Evolutionary conservation across 2,888 invertebrate genomes (phyloP).

Genomic region (Scelioninae gen. 1): DNA sequence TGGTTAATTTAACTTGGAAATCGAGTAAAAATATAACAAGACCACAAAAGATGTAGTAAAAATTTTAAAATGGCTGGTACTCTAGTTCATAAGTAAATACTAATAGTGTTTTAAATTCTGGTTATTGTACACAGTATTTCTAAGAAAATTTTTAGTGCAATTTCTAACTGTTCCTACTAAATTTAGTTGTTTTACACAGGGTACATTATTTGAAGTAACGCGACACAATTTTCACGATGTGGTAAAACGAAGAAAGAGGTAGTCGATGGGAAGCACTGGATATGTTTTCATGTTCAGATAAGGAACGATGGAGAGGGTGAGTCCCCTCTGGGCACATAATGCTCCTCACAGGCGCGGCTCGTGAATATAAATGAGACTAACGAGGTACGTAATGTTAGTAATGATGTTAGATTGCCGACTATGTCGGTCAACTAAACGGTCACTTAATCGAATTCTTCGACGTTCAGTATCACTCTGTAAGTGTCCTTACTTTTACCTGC

Average conservation of each 20-base stretch:
- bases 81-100: too few species aligned
- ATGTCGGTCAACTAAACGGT: conserved; percentile 75
- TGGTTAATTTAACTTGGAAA: too few species aligned
- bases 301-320: conserved; percentile 47
- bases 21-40: too few species aligned
- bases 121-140: too few species aligned
- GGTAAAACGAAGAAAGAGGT: conserved; percentile 22
- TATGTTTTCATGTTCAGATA: conserved; percentile 41
- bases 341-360: conserved; percentile 67
- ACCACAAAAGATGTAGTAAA: too few species aligned
- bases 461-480: conserved; percentile 44
- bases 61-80: too few species aligned
- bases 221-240: too few species aligned
- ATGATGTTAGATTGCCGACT: conserved; percentile 83
- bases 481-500: conserved; percentile 23
- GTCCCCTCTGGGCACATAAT: conserved; percentile 59
- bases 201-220: too few species aligned
- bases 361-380: conserved; percentile 84
- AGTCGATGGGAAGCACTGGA: conserved; percentile 37
- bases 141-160: too few species aligned
- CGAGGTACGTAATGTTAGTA: conserved; percentile 83
- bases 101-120: too few species aligned
- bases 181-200: too few species aligned
- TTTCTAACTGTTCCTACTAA: too few species aligned
- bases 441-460: conserved; percentile 77